These are phyloP conservation scores for Mirounga angustirostris DNA, from an alignment of 2,113 vertebrate species.

Conservation along the genomic window DNA sequence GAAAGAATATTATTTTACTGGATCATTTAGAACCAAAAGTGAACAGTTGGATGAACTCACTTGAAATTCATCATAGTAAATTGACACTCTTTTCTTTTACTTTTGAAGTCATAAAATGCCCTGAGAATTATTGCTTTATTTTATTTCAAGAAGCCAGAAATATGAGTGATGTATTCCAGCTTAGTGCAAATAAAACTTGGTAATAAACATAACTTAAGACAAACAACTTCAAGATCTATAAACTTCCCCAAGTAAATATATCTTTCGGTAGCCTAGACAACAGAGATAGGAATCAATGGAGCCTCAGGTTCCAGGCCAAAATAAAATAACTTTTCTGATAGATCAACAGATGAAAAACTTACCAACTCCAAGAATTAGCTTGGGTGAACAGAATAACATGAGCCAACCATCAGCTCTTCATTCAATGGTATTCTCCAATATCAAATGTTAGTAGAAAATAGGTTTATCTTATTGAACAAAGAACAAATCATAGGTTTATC, in stretches of 20 bases:
- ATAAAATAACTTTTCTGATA: not conserved
- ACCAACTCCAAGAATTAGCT: not conserved
- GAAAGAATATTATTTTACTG: conserved; percentile 59
- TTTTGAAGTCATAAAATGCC: not conserved
- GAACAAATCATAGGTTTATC: not conserved
- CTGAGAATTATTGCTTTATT: not conserved
- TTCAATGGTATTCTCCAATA: not conserved
- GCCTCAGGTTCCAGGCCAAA: not conserved
- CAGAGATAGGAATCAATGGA: not conserved
- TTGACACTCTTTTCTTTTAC: not conserved
- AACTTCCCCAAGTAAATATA: not conserved
- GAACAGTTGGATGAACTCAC: not conserved
- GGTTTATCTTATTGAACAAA: not conserved
- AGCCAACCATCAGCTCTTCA: not conserved
- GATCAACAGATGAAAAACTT: not conserved
- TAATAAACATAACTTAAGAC: not conserved
- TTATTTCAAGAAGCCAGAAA: conserved; percentile 2
- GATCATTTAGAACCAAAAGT: conserved; percentile 30
- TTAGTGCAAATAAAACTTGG: not conserved
- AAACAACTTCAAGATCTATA: not conserved
- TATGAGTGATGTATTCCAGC: not conserved
- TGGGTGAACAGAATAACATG: not conserved
- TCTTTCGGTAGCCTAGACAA: not conserved
- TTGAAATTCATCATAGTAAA: conserved; percentile 39
- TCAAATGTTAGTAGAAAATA: not conserved